These are phyloP conservation scores for Asarcornis scutulata DNA, from an alignment of 2,113 vertebrate species.

Conservation along the genomic window DNA sequence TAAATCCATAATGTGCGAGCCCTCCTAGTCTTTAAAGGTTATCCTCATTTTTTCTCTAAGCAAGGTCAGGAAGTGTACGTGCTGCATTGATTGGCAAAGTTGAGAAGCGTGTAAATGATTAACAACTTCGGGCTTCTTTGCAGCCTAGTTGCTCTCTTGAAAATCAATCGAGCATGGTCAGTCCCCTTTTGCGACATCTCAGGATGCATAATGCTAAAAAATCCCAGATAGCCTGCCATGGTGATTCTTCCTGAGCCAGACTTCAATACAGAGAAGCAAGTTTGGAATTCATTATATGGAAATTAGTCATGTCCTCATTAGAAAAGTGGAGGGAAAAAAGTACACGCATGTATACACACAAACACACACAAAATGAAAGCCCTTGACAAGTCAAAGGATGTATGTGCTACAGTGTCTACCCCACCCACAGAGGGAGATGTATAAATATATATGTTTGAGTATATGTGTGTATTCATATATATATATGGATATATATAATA, in stretches of 20 bases:
- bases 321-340: not conserved
- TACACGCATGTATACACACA: no score
- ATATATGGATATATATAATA: not conserved
- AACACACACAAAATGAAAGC: not conserved
- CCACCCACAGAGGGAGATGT: not conserved
- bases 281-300: not conserved
- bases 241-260: not conserved
- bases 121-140: not conserved
- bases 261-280: not conserved
- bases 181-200: not conserved
- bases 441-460: not conserved
- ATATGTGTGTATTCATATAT: not conserved
- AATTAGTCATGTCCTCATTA: not conserved
- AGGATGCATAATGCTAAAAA: not conserved
- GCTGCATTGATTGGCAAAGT: not conserved
- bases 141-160: not conserved
- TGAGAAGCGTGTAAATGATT: not conserved
- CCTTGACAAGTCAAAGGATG: not conserved
- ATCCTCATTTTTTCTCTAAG: not conserved
- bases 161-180: not conserved
- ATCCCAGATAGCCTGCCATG: not conserved
- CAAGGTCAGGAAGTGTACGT: not conserved
- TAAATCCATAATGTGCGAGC: not conserved
- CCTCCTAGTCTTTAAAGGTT: not conserved
- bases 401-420: not conserved